These are phyloP conservation scores for Nymphalis c-album DNA, from an alignment of 2,888 invertebrate genomes.

Conservation along the genomic window DNA sequence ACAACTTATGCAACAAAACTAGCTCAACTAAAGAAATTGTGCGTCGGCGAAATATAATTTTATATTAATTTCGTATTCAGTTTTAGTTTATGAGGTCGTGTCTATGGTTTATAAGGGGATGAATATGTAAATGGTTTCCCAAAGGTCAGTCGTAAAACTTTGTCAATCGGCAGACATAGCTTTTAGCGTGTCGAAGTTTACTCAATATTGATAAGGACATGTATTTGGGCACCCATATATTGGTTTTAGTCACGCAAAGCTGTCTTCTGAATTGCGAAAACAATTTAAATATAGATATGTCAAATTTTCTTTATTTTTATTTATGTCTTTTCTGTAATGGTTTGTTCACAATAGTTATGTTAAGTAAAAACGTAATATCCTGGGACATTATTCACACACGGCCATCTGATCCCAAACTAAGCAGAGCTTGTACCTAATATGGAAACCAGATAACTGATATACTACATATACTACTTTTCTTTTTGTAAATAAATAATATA, in stretches of 20 bases:
- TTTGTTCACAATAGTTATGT: no score
- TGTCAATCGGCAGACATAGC: conserved; percentile 61
- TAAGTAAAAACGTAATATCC: no score
- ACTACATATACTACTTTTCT: no score
- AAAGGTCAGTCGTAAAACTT: conserved; percentile 61
- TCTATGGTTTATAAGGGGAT: conserved; percentile 23
- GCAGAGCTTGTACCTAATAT: no score
- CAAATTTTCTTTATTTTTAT: no score
- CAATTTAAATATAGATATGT: not conserved
- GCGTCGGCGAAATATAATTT: not conserved
- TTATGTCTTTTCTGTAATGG: no score
- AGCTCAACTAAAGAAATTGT: not conserved
- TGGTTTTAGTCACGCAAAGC: conserved; percentile 60
- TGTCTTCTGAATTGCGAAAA: not conserved
- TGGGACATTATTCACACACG: no score
- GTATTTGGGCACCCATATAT: conserved; percentile 55
- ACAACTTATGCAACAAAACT: not conserved
- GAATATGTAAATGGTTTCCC: conserved; percentile 37
- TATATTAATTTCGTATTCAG: conserved; percentile 9
- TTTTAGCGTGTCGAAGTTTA: conserved; percentile 68
- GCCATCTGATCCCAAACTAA: no score
- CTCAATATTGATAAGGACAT: conserved; percentile 63
- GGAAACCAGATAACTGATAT: no score
- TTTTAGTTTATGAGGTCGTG: conserved; percentile 29
- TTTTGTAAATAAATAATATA: no score